Conservation (phyloP, 2,113 vertebrate genomes). For the Sitta europaea region DNA sequence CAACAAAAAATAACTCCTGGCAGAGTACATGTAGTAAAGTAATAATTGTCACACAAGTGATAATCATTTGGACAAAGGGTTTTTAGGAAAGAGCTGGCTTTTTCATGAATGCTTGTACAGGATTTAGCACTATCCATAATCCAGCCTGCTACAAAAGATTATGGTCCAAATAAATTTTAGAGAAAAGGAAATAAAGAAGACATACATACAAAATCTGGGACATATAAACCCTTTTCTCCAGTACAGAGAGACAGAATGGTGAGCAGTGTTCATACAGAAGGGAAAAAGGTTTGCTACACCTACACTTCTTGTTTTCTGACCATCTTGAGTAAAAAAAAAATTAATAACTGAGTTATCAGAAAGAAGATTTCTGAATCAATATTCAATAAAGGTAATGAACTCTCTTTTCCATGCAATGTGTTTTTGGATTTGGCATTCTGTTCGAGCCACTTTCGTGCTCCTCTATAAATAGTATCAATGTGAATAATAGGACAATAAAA, state of each 20-base stretch:
- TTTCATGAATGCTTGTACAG: not conserved
- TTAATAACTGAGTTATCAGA: not conserved
- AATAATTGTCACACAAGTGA: not conserved
- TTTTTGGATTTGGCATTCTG: not conserved
- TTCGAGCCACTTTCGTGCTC: not conserved
- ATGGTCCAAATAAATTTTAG: not conserved
- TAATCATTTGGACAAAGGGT: not conserved
- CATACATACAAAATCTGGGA: not conserved
- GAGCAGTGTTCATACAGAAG: not conserved
- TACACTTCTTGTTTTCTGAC: not conserved
- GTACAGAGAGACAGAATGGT: not conserved
- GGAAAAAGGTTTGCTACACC: not conserved
- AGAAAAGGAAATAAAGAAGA: not conserved
- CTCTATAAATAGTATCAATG: not conserved
- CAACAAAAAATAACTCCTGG: not conserved
- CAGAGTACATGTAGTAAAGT: not conserved
- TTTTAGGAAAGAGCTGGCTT: not conserved
- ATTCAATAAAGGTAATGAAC: not conserved
- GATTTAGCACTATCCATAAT: not conserved
- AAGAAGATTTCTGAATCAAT: not conserved
- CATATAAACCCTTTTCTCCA: not conserved
- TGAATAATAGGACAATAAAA: not conserved
- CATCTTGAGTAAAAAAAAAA: not conserved
- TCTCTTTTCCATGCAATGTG: not conserved
- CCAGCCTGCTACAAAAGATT: not conserved